A percentile compares a stretch with the other conserved stretches of the same genome.
Conservation (phyloP, 1,140 invertebrate species). For the Drosophila ficusphila region DNA sequence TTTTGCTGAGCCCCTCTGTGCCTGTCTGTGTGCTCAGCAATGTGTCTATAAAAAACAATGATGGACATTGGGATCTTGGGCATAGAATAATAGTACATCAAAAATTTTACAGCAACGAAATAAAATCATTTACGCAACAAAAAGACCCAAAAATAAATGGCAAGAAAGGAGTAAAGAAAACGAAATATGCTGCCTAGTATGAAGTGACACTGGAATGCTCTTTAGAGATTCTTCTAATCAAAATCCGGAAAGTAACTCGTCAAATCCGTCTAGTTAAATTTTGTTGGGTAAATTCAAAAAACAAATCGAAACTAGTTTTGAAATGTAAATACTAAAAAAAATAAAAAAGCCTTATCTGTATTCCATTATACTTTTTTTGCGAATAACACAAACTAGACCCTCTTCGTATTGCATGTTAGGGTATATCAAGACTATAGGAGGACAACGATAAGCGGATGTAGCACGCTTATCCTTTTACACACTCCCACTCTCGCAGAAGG, state of each 20-base stretch:
- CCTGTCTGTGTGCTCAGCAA: constrained; percentile 39
- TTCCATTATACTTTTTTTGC: no score
- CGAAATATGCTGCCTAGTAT: background rate
- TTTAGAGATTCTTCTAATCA: background rate
- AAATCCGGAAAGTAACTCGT: background rate
- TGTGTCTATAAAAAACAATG: constrained; percentile 77
- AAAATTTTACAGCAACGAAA: constrained; percentile 71
- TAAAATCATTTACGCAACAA: constrained; percentile 80
- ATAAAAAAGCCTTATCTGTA: no score
- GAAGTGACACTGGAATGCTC: constrained; percentile 7
- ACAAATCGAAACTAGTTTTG: no score
- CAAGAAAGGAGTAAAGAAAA: constrained; percentile 62
- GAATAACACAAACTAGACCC: background rate
- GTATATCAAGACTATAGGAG: constrained; percentile 30
- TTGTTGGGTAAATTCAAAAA: no score
- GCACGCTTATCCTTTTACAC: constrained; percentile 72
- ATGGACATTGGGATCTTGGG: constrained; percentile 67
- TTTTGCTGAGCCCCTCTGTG: constrained; percentile 21
- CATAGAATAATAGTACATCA: constrained; percentile 81
- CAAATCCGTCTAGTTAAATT: background rate
- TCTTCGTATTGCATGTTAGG: no score
- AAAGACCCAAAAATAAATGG: constrained; percentile 65
- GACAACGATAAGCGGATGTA: constrained; percentile 76
- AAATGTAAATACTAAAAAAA: no score
- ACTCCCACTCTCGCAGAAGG: constrained; percentile 35